Percentiles rank a stretch among this genome's conserved stretches.
These are phyloP conservation scores for Enteromius trimaculatus DNA, from an alignment of 2,797 vertebrate species.

Conservation along the genomic window DNA sequence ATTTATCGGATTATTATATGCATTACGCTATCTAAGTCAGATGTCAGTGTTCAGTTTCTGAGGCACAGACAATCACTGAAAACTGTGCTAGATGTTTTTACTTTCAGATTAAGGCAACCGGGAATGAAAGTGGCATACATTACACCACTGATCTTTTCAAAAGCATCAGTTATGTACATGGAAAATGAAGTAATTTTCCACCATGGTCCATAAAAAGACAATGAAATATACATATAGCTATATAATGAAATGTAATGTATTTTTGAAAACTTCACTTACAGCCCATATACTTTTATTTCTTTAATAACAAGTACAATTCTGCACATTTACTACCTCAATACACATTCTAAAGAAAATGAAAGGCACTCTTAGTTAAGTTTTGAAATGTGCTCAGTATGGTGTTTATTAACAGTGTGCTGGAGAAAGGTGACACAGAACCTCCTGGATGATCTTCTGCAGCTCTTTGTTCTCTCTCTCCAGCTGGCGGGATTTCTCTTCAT, in stretches of 20 bases:
- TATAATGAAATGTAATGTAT: neutral
- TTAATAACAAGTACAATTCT: neutral
- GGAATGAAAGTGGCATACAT: neutral
- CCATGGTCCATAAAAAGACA: neutral
- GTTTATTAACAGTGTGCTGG: neutral
- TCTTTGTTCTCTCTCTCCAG: conserved; percentile 94
- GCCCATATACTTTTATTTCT: neutral
- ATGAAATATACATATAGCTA: neutral
- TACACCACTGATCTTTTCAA: conserved; percentile 2
- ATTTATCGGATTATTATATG: neutral
- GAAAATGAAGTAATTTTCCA: neutral
- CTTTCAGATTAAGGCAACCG: neutral
- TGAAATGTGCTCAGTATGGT: neutral
- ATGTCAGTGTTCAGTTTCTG: neutral
- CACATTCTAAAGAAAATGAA: neutral
- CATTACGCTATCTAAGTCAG: neutral
- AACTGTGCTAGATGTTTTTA: neutral
- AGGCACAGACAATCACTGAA: neutral
- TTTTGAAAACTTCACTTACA: neutral
- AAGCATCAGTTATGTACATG: conserved; percentile 1
- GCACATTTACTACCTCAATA: neutral
- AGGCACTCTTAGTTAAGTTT: neutral
- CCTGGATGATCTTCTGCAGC: conserved; percentile 94
- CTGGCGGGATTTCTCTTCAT: conserved; percentile 95
- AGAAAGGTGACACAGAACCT: conserved; percentile 75